Conservation (phyloP, 1,140 invertebrate genomes). For the Plectrocnemia conspersa region DNA sequence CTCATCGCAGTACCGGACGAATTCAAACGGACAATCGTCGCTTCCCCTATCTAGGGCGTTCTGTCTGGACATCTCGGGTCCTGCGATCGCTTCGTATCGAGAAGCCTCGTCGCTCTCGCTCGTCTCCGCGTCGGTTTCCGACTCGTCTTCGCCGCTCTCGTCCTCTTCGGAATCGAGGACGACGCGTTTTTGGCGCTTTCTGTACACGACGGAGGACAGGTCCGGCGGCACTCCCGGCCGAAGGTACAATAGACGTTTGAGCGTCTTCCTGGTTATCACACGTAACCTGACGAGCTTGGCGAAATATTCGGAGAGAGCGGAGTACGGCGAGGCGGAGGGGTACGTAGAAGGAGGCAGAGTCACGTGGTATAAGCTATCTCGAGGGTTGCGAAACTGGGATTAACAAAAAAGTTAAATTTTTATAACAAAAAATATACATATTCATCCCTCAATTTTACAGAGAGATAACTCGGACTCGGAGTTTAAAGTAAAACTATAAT, state of each 20-base stretch:
- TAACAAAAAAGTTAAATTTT: constrained; percentile 43
- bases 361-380: constrained; percentile 51
- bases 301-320: constrained; percentile 69
- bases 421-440: too few species aligned
- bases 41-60: constrained; percentile 53
- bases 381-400: constrained; percentile 42
- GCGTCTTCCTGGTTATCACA: constrained; percentile 62
- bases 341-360: constrained; percentile 59
- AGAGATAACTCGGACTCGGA: too few species aligned
- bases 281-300: constrained; percentile 66
- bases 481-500: too few species aligned
- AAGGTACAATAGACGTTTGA: constrained; percentile 66
- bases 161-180: too few species aligned
- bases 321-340: constrained; percentile 63
- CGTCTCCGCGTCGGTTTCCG: constrained; percentile 41
- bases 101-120: constrained; percentile 33
- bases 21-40: constrained; percentile 56
- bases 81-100: constrained; percentile 22
- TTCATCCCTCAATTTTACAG: too few species aligned
- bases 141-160: constrained; percentile 48
- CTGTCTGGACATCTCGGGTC: constrained; percentile 50
- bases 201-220: constrained; percentile 49
- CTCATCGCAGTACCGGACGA: constrained; percentile 58
- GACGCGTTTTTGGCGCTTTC: constrained; percentile 52
- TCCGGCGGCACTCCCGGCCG: constrained; percentile 53